Evolutionary conservation across 2,113 vertebrate species (phyloP).

Genomic region (Thunnus thynnus): DNA sequence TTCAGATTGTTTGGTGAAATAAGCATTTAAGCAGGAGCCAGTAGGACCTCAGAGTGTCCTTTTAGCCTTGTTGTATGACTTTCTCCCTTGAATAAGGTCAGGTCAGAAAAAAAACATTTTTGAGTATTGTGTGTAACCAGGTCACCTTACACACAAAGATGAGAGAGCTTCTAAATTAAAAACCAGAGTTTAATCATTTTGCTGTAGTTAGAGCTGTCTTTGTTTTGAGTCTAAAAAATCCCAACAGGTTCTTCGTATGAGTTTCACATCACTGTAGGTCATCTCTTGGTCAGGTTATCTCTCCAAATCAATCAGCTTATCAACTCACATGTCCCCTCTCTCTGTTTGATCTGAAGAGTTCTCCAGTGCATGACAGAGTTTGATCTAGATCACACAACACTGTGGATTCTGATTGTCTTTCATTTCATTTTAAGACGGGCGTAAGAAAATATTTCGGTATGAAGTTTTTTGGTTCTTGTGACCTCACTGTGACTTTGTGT

Average conservation of each 20-base stretch:
- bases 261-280: conserved; percentile 62
- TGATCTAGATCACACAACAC: conserved; percentile 33
- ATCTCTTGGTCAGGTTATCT: conserved; percentile 74
- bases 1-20: no score
- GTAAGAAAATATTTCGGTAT: not conserved
- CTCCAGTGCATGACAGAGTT: conserved; percentile 34
- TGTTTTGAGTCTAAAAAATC: conserved; percentile 36
- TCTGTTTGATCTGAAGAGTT: conserved; percentile 45
- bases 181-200: not conserved
- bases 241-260: conserved; percentile 43
- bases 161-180: not conserved
- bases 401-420: not conserved
- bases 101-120: not conserved
- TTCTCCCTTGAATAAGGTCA: not conserved
- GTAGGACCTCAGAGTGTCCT: no score
- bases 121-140: not conserved
- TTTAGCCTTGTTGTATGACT: no score
- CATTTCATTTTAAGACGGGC: not conserved
- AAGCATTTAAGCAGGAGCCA: no score
- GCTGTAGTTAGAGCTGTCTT: conserved; percentile 26
- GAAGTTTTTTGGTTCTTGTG: not conserved
- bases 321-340: conserved; percentile 43
- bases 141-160: conserved; percentile 1
- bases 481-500: conserved; percentile 38
- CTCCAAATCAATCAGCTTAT: conserved; percentile 71